phyloP scores from a whole-genome alignment of 2,888 invertebrate species.

The Napeogenes inachia region DNA sequence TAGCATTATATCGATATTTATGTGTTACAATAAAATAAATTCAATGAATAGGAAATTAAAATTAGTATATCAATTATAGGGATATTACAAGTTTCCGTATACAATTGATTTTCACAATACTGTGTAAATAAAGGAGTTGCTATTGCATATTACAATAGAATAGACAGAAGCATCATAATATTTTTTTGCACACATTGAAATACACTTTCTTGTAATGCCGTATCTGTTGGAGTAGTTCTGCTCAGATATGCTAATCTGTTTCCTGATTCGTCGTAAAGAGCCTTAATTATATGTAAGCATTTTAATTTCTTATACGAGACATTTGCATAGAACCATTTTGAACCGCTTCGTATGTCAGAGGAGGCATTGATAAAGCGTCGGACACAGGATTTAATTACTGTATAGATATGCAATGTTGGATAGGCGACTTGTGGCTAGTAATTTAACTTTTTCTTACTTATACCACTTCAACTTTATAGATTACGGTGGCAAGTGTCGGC shows the following conservation, averaged over 20 bases:
- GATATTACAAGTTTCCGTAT: no score
- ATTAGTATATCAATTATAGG: no score
- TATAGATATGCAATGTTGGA: neutral
- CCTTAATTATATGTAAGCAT: slow-evolving; percentile 28
- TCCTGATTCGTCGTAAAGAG: slow-evolving; percentile 18
- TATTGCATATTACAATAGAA: no score
- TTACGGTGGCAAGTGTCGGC: neutral
- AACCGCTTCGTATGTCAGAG: slow-evolving; percentile 11
- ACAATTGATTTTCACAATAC: no score
- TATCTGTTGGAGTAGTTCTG: slow-evolving; percentile 19
- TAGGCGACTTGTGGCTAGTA: neutral
- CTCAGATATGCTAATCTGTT: slow-evolving; percentile 23
- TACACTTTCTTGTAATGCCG: slow-evolving; percentile 8
- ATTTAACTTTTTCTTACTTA: slow-evolving; percentile 3
- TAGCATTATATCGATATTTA: no score
- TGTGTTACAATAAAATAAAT: no score
- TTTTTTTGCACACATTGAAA: slow-evolving; percentile 2
- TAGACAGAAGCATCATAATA: neutral
- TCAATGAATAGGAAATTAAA: no score
- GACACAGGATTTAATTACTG: slow-evolving; percentile 3
- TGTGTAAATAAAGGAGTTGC: no score
- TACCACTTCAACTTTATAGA: neutral
- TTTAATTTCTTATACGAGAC: slow-evolving; percentile 24
- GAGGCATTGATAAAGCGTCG: neutral
- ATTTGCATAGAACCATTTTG: slow-evolving; percentile 21